Evolutionary conservation across 2,888 invertebrate species (phyloP).

Genomic region (Crioceris asparagi): DNA sequence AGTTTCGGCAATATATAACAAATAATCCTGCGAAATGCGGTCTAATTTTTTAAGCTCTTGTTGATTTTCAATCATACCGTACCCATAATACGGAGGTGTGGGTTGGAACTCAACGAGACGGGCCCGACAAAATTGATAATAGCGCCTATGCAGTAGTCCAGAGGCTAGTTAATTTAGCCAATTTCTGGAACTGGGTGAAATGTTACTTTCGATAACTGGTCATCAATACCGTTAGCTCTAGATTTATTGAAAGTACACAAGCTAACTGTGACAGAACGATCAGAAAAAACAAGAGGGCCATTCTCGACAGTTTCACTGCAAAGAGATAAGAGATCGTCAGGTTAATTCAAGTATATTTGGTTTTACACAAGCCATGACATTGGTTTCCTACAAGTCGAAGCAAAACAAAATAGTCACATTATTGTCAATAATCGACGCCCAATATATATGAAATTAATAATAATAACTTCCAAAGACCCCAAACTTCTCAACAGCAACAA

Average conservation of each 20-base stretch:
- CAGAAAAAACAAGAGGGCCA: background rate
- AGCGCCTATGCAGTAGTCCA: background rate
- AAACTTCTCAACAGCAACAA: too few relatives aligned
- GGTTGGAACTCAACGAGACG: background rate
- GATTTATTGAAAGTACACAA: background rate
- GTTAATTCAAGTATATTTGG: background rate
- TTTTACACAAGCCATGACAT: too few relatives aligned
- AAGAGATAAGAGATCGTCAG: background rate
- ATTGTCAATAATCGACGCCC: too few relatives aligned
- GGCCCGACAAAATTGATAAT: constrained; percentile 1
- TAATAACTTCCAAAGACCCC: too few relatives aligned
- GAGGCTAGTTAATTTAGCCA: background rate
- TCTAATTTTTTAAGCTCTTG: background rate
- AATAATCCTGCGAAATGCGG: background rate
- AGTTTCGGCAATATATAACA: too few relatives aligned
- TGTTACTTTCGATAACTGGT: background rate
- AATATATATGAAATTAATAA: too few relatives aligned
- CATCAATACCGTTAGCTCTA: background rate
- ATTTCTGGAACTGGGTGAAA: constrained; percentile 1
- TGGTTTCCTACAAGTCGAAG: too few relatives aligned
- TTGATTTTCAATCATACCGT: background rate
- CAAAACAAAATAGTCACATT: too few relatives aligned
- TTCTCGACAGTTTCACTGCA: background rate
- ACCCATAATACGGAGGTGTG: constrained; percentile 1
- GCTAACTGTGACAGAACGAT: constrained; percentile 1